phyloP scores from a whole-genome alignment of 1,140 invertebrate species.

The Myzus persicae region DNA sequence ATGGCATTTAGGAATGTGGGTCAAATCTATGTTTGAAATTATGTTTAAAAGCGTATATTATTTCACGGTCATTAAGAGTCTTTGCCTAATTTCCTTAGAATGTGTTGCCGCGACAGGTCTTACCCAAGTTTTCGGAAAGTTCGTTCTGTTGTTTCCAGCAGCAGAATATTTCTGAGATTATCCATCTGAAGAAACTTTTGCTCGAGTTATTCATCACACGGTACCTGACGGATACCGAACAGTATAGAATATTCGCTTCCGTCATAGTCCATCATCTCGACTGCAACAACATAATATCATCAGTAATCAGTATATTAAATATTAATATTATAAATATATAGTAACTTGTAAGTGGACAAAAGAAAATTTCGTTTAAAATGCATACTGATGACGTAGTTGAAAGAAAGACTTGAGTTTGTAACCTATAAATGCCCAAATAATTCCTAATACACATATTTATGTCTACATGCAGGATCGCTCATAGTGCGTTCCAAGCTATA shows the following conservation, averaged over 20 bases:
- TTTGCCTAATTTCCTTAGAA: neutral
- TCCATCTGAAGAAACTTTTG: slow-evolving; percentile 59
- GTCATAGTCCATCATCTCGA: slow-evolving; percentile 59
- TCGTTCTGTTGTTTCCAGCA: slow-evolving; percentile 59
- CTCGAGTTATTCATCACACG: slow-evolving; percentile 59
- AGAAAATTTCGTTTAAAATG: neutral
- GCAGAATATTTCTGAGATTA: slow-evolving; percentile 59
- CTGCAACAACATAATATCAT: slow-evolving; percentile 40
- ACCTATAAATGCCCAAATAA: neutral
- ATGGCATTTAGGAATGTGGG: slow-evolving; percentile 54
- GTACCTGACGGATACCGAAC: slow-evolving; percentile 58
- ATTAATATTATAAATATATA: neutral
- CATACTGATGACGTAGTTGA: neutral
- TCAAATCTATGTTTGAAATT: slow-evolving; percentile 45
- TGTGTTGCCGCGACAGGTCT: slow-evolving; percentile 37
- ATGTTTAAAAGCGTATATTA: slow-evolving; percentile 26
- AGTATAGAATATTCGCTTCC: slow-evolving; percentile 55
- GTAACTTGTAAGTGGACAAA: too few species aligned
- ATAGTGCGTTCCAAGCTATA: neutral
- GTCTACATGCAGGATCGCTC: neutral
- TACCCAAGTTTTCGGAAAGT: slow-evolving; percentile 58
- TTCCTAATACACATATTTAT: neutral
- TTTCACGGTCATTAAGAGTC: slow-evolving; percentile 32
- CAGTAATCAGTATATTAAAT: neutral
- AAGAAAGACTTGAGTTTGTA: neutral